Percentiles rank a stretch among this genome's conserved stretches.
These are phyloP conservation scores for Salvelinus fontinalis DNA, from an alignment of 2,113 vertebrate genomes.

Conservation along the genomic window DNA sequence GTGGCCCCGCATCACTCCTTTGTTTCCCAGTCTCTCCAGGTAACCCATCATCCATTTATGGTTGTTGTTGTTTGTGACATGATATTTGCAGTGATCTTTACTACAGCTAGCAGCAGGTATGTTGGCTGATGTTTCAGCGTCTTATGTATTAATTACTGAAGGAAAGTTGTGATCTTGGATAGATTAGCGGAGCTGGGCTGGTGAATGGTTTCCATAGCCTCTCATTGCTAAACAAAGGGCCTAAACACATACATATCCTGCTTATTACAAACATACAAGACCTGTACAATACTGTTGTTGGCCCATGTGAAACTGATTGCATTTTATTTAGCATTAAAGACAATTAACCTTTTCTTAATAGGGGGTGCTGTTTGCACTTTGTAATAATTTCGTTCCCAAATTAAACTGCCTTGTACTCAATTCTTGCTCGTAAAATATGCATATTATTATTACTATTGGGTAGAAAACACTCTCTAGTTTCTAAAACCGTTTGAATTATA, in stretches of 20 bases:
- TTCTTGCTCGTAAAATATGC: too few species aligned
- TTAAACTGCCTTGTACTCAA: too few species aligned
- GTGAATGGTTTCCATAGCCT: constrained; percentile 38
- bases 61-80: constrained; percentile 41
- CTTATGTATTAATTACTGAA: constrained; percentile 66
- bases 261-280: background rate
- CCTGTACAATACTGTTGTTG: background rate
- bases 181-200: constrained; percentile 10
- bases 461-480: too few species aligned
- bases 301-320: background rate
- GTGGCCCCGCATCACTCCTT: constrained; percentile 7
- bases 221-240: constrained; percentile 26
- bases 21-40: background rate
- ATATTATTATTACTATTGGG: too few species aligned
- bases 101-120: constrained; percentile 55
- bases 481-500: too few species aligned
- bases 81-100: constrained; percentile 45
- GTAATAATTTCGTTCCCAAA: too few species aligned
- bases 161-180: constrained; percentile 20
- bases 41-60: constrained; percentile 15
- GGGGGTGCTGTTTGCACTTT: too few species aligned
- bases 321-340: background rate
- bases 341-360: too few species aligned
- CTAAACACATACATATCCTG: background rate
- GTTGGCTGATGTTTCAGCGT: constrained; percentile 62